Evolutionary conservation across 2,797 vertebrate genomes (phyloP), one percentile per base, ranked within the genome.

Genomic region (Acropternis orthonyx): DNA sequence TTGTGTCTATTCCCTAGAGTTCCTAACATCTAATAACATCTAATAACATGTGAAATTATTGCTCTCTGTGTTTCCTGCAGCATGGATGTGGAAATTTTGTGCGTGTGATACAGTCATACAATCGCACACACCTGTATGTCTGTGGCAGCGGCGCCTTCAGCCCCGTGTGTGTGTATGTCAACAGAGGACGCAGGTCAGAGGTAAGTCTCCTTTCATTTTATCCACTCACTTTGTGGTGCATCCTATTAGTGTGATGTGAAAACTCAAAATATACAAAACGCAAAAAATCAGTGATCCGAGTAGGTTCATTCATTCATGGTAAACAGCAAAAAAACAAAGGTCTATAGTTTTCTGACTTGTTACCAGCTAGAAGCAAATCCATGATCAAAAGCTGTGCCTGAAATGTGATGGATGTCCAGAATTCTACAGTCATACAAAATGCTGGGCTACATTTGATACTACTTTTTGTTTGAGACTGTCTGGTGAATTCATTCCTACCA

Each of bases 41-140:
- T 46, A 44, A 3, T 32, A 14, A 3, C 12, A 6, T 7, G 12
- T 39, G 51, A 68, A 28, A 55, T 78, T 32, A 7, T 27, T 59
- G 54, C 36, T 76, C 10, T 84, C 37, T 85, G 34, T 91, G 21
- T 79, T 86, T 56, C 58, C 80, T 92, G 58, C 95, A 99, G 99
- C 99, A 99, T 2, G 99, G 99, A 91, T 99, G 99, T 97, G 99
- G 99, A 79, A 99, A 99, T 97, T 99, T 99, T 37, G 98, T 99
- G 83, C 98, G 99, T 2, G 99, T 99, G 72, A 98, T 99, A 93
- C 99, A 99, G 96, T 98, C 98, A 0, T 99, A 98, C 95, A 99
- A 99, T 94, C 98, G 99, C 63, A 99, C 99, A 5, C 99, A 99
- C 85, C 95, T 99, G 88, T 99, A 99, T 14, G 98, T 99, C 88